These are phyloP conservation scores for Liparis tanakae DNA, from an alignment of 2,797 vertebrate genomes.

Conservation along the genomic window DNA sequence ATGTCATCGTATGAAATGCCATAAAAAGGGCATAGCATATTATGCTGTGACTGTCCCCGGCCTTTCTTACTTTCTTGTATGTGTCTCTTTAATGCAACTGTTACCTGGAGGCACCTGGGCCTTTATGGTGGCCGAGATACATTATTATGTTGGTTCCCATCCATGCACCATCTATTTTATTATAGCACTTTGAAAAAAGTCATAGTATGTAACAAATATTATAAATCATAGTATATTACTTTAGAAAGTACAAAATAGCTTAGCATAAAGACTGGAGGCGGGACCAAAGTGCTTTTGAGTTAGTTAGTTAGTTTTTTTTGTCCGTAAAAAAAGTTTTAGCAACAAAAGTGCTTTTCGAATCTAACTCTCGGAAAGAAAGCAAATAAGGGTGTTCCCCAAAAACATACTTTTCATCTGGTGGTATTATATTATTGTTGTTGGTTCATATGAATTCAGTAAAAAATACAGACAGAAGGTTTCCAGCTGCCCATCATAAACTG, in stretches of 20 bases:
- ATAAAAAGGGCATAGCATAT: not conserved
- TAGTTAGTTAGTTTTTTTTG: too few species aligned
- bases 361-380: not conserved
- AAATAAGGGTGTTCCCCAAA: not conserved
- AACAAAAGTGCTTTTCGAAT: too few species aligned
- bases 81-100: too few species aligned
- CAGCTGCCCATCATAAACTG: not conserved
- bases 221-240: too few species aligned
- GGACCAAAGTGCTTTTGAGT: too few species aligned
- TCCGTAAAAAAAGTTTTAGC: too few species aligned
- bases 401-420: constrained; percentile 5
- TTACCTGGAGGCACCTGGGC: too few species aligned
- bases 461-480: not conserved
- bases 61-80: too few species aligned
- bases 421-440: not conserved
- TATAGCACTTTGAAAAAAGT: not conserved
- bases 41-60: not conserved
- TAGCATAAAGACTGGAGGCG: too few species aligned
- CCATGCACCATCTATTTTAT: not conserved
- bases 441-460: constrained; percentile 7
- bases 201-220: not conserved
- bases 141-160: too few species aligned
- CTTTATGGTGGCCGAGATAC: too few species aligned
- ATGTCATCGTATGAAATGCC: not conserved
- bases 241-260: too few species aligned